phyloP scores from a whole-genome alignment of 2,797 vertebrate species.

The Bucorvus abyssinicus region DNA sequence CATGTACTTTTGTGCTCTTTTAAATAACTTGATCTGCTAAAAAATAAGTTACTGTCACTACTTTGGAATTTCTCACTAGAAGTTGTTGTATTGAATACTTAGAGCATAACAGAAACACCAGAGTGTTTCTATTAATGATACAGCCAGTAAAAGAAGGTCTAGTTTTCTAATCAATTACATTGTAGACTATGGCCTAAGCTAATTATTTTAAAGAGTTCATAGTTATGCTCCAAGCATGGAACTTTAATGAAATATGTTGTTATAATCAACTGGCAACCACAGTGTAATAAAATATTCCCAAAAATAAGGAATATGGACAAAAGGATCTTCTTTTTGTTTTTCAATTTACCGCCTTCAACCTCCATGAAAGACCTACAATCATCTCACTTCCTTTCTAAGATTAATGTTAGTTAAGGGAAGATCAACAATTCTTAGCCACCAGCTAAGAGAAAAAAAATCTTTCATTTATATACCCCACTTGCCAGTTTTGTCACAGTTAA shows the following conservation, averaged over 20 bases:
- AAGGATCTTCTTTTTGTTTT: background rate
- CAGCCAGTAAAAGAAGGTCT: background rate
- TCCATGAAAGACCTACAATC: conserved; percentile 2
- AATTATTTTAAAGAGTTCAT: background rate
- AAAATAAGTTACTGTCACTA: background rate
- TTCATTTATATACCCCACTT: conserved; percentile 54
- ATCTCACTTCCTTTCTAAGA: conserved; percentile 21
- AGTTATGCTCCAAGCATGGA: background rate
- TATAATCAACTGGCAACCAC: background rate
- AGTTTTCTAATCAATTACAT: background rate
- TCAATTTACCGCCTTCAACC: background rate
- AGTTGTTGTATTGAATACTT: background rate
- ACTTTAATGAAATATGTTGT: background rate
- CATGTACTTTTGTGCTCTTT: background rate
- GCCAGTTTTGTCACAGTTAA: conserved; percentile 51
- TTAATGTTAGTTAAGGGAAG: conserved; percentile 51
- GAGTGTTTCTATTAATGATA: background rate
- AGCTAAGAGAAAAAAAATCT: conserved; percentile 31
- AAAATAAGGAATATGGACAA: background rate
- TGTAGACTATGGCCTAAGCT: background rate
- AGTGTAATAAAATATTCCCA: background rate
- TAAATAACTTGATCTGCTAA: background rate
- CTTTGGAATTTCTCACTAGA: background rate
- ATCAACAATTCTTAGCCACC: conserved; percentile 48
- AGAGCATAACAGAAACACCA: background rate